A percentile compares a stretch with the other conserved stretches of the same genome.
Conservation (phyloP, 1,140 invertebrate genomes). For the Calephelis nemesis region DNA sequence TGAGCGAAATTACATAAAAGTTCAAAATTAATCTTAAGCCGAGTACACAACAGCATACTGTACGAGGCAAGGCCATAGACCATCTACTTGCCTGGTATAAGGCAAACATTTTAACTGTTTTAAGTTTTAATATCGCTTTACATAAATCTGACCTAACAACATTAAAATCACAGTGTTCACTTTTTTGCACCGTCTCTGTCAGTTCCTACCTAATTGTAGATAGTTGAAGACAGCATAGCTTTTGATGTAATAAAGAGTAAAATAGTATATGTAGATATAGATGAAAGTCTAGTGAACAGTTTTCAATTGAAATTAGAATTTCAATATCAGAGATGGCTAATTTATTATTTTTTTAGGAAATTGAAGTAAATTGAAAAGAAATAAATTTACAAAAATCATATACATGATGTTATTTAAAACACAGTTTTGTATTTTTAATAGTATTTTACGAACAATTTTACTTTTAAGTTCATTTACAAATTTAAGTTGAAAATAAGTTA, state of each 20-base stretch:
- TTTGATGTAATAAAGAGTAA: background rate
- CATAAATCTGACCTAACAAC: constrained; percentile 44
- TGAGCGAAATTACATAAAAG: constrained; percentile 41
- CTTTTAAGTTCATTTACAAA: no score
- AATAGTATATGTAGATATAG: background rate
- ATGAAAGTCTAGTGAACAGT: background rate
- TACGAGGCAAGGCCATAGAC: constrained; percentile 1
- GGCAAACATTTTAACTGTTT: constrained; percentile 7
- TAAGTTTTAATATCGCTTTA: constrained; percentile 17
- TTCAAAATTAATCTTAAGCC: constrained; percentile 31
- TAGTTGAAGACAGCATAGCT: background rate
- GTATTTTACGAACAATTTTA: no score
- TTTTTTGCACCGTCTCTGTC: constrained; percentile 46
- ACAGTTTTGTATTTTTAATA: no score
- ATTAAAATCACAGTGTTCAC: constrained; percentile 58
- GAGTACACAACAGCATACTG: constrained; percentile 8
- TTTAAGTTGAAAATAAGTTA: no score
- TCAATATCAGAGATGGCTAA: no score
- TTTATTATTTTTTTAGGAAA: no score
- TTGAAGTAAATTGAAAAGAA: no score
- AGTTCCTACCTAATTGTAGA: constrained; percentile 19
- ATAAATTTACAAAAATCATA: no score
- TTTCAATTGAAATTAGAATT: background rate
- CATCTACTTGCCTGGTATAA: background rate
- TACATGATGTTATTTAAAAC: no score